Conservation (phyloP, 1,140 invertebrate genomes). For the Ips nitidus region DNA sequence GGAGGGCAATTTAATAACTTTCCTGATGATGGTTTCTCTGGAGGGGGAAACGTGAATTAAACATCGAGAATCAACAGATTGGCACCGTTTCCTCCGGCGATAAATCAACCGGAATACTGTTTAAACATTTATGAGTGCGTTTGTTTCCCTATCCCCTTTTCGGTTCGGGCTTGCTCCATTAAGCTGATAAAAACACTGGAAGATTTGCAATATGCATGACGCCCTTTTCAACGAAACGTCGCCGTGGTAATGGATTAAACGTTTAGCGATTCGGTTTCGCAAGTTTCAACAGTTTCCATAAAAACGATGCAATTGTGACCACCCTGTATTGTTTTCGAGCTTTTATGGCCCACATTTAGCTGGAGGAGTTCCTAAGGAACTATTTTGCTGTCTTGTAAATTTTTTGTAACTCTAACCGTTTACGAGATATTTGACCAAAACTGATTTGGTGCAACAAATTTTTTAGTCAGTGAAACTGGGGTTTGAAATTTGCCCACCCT, state of each 20-base stretch:
- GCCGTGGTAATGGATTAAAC: slow-evolving; percentile 29
- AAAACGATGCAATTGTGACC: too few relatives aligned
- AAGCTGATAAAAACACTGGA: slow-evolving; percentile 37
- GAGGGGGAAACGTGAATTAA: slow-evolving; percentile 5
- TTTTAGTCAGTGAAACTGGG: too few relatives aligned
- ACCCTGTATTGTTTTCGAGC: too few relatives aligned
- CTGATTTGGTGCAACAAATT: too few relatives aligned
- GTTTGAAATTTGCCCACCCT: too few relatives aligned
- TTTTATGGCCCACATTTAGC: too few relatives aligned
- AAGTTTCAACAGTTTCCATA: background rate
- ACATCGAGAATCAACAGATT: slow-evolving; percentile 36
- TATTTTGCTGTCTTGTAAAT: too few relatives aligned
- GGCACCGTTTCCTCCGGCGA: slow-evolving; percentile 23
- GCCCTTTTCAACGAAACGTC: slow-evolving; percentile 14
- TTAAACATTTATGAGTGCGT: slow-evolving; percentile 41
- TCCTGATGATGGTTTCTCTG: too few relatives aligned
- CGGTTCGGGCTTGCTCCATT: slow-evolving; percentile 26
- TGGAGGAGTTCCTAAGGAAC: too few relatives aligned
- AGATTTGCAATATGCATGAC: slow-evolving; percentile 37
- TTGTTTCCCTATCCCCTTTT: slow-evolving; percentile 36
- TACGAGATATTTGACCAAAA: too few relatives aligned
- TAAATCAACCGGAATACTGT: slow-evolving; percentile 33
- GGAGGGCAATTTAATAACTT: too few relatives aligned
- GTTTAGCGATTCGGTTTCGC: slow-evolving; percentile 4
- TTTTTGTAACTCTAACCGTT: too few relatives aligned